Conservation (phyloP, 2,888 invertebrate species). For the Drosophila barbarae region DNA sequence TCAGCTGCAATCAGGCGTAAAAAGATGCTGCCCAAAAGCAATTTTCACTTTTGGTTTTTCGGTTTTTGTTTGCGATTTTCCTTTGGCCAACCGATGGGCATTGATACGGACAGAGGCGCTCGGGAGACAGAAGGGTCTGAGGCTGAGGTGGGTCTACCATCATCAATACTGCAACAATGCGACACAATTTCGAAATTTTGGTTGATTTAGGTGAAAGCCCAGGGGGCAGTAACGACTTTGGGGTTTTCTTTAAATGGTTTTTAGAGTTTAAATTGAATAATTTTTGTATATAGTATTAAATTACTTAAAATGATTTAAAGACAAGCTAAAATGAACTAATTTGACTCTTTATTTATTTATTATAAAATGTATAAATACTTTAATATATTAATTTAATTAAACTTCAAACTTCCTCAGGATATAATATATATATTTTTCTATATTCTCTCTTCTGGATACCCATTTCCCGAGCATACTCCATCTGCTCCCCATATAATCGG, state of each 20-base stretch:
- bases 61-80: conserved; percentile 46
- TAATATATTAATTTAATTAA: not conserved
- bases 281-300: not conserved
- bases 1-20: conserved; percentile 69
- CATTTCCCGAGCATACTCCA: not conserved
- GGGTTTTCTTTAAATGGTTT: not conserved
- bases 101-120: conserved; percentile 12
- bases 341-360: not conserved
- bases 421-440: too few species aligned
- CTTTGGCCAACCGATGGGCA: conserved; percentile 19
- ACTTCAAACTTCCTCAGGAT: not conserved
- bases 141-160: conserved; percentile 44
- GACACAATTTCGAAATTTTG: conserved; percentile 45
- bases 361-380: not conserved
- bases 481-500: not conserved
- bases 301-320: not conserved
- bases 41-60: conserved; percentile 61
- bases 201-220: conserved; percentile 10
- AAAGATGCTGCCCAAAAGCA: conserved; percentile 67
- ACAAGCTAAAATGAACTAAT: not conserved
- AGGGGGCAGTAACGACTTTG: not conserved
- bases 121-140: conserved; percentile 1
- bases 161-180: conserved; percentile 74
- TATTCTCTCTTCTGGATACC: not conserved
- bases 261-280: rapidly evolving